Conservation (phyloP, 2,888 invertebrate species). For the Polymixis flavicincta region DNA sequence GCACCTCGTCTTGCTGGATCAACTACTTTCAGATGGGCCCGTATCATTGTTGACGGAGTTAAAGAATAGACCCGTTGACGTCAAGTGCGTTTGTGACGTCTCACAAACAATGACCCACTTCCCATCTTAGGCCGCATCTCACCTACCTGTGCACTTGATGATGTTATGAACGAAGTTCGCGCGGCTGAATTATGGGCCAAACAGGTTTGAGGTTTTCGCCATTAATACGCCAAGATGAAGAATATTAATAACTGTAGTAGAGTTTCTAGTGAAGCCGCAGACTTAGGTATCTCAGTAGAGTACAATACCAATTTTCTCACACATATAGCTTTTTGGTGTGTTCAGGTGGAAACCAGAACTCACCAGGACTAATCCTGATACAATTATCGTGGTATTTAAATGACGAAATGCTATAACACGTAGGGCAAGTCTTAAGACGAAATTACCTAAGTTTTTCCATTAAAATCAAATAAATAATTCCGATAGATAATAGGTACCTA, state of each 20-base stretch:
- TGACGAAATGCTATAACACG: background rate
- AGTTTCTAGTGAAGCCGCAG: background rate
- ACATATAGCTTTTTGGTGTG: too few species aligned
- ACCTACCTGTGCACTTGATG: background rate
- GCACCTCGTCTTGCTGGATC: too few species aligned
- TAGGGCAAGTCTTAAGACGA: background rate
- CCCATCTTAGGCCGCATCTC: too few species aligned
- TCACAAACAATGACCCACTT: background rate
- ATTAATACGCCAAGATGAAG: background rate
- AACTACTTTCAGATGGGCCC: too few species aligned
- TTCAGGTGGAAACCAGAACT: too few species aligned
- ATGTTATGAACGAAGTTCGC: background rate
- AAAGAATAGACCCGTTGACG: background rate
- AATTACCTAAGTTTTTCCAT: background rate
- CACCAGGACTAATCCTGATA: background rate
- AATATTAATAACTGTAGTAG: background rate
- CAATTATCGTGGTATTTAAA: background rate
- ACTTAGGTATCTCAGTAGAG: background rate
- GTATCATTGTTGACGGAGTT: too few species aligned
- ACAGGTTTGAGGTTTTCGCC: background rate
- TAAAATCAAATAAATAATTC: background rate
- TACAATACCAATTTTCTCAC: background rate
- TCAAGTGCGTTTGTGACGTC: background rate
- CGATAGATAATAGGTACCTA: too few species aligned
- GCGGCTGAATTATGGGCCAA: background rate